Conservation (phyloP, 2,888 invertebrate genomes). For the Drosophila gaucha region DNA sequence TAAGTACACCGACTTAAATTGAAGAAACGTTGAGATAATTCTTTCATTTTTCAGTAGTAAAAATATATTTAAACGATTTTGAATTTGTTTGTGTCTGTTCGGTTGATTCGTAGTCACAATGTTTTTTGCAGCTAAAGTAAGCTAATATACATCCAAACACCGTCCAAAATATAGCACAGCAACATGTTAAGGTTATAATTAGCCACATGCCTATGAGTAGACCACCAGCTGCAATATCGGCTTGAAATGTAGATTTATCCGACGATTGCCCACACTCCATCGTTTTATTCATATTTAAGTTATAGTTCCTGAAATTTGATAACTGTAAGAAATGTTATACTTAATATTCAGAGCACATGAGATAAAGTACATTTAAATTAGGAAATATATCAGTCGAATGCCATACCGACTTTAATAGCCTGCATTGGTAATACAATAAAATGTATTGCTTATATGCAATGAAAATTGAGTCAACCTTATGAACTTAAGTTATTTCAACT, state of each 20-base stretch:
- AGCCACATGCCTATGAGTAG: neutral
- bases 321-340: neutral
- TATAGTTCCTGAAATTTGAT: neutral
- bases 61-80: neutral
- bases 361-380: too few species aligned
- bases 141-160: neutral
- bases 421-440: too few species aligned
- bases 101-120: neutral
- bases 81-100: too few species aligned
- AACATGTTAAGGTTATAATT: neutral
- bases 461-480: too few species aligned
- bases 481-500: too few species aligned
- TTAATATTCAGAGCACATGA: too few species aligned
- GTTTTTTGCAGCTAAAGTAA: neutral
- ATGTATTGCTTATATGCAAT: too few species aligned
- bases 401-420: too few species aligned
- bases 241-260: neutral
- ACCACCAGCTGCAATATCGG: neutral
- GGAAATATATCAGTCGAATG: too few species aligned
- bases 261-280: neutral
- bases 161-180: constrained; percentile 2
- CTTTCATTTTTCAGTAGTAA: neutral
- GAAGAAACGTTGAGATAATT: too few species aligned
- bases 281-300: neutral
- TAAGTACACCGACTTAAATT: too few species aligned